Evolutionary conservation across 1,140 invertebrate species (phyloP), one percentile per base, ranked within the genome.

Genomic region (Charaxes varanes): DNA sequence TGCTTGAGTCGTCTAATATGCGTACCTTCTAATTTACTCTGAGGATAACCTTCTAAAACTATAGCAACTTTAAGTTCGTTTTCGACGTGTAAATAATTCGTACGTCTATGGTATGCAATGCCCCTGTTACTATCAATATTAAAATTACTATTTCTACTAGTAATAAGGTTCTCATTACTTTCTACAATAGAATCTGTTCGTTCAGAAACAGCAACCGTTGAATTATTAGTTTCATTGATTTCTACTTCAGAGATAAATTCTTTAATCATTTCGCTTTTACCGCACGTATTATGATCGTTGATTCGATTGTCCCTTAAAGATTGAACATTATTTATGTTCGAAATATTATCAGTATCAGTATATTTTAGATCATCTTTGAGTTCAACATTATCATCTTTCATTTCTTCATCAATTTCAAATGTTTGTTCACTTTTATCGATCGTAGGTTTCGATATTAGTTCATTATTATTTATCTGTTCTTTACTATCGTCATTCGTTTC

Each of bases 61-160:
- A 78, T 64, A 2, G 74, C 72, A 1, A 66, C 58, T 59, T 82
- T 82, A 0, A 82, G 28, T 45, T 82, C 72, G 6, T 56, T 61
- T 35, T 82, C 72, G 6, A 82, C 57, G 11, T 82, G 66, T 24
- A 79, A 56, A 23, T 82, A 82, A 33, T 82, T 82, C 0, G 78
- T 82, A 8, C 78, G 54, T 51, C 78, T 70, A 27, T 82, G 57
- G 34, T 82, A 82, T 4, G 74, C 68, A 2, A 78, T 70, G 5
- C 72, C 68, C 52, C 70, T 54, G 23, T 68, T 76, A 40, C 70
- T 79, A 18, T 77, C 68, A 8, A 76, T 77, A 11, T 72, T 76
- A 13, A 76, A 35, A 40, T 62, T 66, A 28, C 65, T 67, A 21
- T 59, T 70, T 26, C 59, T 66, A 17, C 54, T 42, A 28, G 64